Conservation (phyloP, 2,888 invertebrate species). For the Hybos culiciformis region DNA sequence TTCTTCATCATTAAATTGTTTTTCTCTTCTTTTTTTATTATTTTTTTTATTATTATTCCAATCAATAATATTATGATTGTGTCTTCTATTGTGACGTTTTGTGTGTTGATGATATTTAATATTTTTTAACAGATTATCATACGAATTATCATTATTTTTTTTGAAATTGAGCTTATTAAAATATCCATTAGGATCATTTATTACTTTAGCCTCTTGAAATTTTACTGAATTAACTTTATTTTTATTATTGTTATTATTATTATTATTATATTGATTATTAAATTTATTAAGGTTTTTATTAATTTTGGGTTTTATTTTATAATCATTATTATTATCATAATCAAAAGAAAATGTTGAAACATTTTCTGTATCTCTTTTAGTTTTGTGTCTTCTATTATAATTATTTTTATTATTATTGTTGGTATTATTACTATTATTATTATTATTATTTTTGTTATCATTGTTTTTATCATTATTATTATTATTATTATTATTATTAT, state of each 20-base stretch:
- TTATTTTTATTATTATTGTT: background rate
- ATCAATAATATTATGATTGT: background rate
- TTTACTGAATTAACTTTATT: background rate
- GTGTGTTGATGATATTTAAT: background rate
- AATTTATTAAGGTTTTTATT: background rate
- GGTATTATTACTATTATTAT: background rate
- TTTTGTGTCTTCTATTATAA: too few species aligned
- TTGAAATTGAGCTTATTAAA: too few species aligned
- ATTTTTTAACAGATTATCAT: too few species aligned
- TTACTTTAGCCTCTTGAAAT: too few species aligned
- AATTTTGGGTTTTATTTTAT: background rate
- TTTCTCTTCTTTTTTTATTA: background rate
- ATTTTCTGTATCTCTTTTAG: too few species aligned
- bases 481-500: background rate
- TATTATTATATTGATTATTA: background rate
- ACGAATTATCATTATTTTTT: too few species aligned
- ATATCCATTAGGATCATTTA: too few species aligned
- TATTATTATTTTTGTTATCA: background rate
- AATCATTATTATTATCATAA: background rate
- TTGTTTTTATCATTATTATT: background rate
- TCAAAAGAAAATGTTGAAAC: too few species aligned
- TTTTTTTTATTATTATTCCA: background rate
- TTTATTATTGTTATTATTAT: background rate
- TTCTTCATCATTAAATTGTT: background rate
- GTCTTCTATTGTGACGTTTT: background rate